Conservation (phyloP, 2,797 vertebrate genomes). For the Morelia viridis region DNA sequence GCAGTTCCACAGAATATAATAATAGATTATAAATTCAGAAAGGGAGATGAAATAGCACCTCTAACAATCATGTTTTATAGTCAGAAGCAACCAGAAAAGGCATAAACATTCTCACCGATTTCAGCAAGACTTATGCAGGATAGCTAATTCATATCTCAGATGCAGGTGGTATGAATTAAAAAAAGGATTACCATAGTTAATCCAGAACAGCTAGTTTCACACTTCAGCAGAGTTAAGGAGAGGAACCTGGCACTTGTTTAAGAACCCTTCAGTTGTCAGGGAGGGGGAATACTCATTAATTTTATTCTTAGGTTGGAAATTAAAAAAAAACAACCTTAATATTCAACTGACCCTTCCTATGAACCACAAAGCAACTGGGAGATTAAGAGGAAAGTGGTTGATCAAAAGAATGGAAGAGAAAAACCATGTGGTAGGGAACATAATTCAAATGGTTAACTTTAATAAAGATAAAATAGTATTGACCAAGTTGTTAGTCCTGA, state of each 20-base stretch:
- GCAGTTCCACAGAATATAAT: not conserved
- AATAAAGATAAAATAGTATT: not conserved
- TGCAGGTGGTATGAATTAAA: not conserved
- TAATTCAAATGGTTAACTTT: not conserved
- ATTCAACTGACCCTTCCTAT: not conserved
- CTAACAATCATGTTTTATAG: not conserved
- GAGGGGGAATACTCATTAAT: not conserved
- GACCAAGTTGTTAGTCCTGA: not conserved
- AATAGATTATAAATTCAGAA: not conserved
- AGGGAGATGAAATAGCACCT: not conserved
- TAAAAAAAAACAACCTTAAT: too few species aligned
- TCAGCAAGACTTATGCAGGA: not conserved
- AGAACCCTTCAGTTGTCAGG: not conserved
- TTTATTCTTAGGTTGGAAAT: not conserved
- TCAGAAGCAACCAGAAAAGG: not conserved
- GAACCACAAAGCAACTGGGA: not conserved
- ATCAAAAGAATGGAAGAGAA: not conserved
- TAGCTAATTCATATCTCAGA: conserved; percentile 11
- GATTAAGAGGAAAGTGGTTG: not conserved
- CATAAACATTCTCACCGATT: not conserved
- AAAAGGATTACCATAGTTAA: conserved; percentile 28
- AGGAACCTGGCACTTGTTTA: conserved; percentile 11
- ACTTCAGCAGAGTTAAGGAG: conserved; percentile 23
- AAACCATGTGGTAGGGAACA: not conserved
- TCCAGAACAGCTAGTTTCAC: conserved; percentile 31